Conservation (phyloP, 2,797 vertebrate species). For the Centropyge bicolor region DNA sequence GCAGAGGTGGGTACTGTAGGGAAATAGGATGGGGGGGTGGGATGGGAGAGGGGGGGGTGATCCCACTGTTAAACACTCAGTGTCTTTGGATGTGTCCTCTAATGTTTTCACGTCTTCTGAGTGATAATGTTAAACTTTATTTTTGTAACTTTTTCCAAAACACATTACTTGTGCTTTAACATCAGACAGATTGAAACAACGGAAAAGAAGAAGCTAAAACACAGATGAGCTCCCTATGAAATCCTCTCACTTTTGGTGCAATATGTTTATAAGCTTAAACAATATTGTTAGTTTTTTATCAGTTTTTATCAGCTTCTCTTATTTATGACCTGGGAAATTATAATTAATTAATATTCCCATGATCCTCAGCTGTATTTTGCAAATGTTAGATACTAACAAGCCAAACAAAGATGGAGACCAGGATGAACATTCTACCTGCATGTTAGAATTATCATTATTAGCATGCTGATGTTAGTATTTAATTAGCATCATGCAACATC, state of each 20-base stretch:
- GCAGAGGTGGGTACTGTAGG: constrained; percentile 59
- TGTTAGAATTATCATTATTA: neutral
- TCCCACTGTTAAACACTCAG: constrained; percentile 44
- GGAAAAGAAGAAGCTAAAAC: neutral
- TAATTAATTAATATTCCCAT: neutral
- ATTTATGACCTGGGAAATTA: neutral
- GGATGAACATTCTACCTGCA: neutral
- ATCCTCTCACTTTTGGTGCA: neutral
- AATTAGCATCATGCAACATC: neutral
- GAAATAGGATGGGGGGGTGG: constrained; percentile 39
- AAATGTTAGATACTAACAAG: neutral
- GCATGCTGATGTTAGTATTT: neutral
- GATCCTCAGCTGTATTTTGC: neutral
- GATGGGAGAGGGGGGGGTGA: constrained; percentile 24
- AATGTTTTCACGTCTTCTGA: constrained; percentile 58
- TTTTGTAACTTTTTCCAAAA: neutral
- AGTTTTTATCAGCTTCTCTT: neutral
- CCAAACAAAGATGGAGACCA: too few relatives aligned
- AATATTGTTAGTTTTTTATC: neutral
- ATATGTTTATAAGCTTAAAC: neutral
- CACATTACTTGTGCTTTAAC: neutral
- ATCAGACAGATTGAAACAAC: neutral
- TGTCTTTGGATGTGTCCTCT: constrained; percentile 78
- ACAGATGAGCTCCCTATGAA: neutral
- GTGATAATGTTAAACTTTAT: constrained; percentile 48